These are phyloP conservation scores for Orcinus orca DNA, from an alignment of 2,113 vertebrate genomes.

Conservation along the genomic window DNA sequence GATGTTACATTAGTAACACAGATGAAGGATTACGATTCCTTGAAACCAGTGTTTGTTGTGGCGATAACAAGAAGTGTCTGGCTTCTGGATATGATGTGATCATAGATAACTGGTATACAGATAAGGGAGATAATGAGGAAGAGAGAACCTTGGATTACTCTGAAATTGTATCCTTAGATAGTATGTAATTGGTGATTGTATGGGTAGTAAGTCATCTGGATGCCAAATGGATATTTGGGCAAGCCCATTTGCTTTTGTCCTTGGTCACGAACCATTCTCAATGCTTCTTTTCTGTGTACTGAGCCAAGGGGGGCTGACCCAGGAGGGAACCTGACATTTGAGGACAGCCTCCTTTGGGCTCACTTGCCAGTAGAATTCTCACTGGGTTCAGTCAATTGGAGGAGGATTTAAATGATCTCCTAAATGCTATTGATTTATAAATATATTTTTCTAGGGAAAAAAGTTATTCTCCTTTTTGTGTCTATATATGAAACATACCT, in stretches of 20 bases:
- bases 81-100: not conserved
- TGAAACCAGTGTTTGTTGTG: not conserved
- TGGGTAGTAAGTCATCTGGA: not conserved
- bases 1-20: not conserved
- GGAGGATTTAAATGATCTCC: not conserved
- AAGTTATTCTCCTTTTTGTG: not conserved
- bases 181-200: not conserved
- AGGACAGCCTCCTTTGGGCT: not conserved
- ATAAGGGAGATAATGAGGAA: not conserved
- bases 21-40: not conserved
- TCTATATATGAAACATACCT: not conserved
- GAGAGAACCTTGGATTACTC: not conserved
- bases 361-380: not conserved
- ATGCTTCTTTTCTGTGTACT: not conserved
- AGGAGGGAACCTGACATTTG: not conserved
- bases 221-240: not conserved
- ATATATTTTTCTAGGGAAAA: not conserved
- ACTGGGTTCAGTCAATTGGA: not conserved
- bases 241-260: not conserved
- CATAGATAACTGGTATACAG: not conserved
- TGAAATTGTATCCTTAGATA: not conserved
- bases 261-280: not conserved
- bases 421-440: not conserved
- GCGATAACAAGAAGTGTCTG: not conserved
- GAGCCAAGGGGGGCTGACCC: accelerated